A percentile compares a stretch with the other conserved stretches of the same genome.
Conservation (phyloP, 2,113 vertebrate species). For the Seriola aureovittata region DNA sequence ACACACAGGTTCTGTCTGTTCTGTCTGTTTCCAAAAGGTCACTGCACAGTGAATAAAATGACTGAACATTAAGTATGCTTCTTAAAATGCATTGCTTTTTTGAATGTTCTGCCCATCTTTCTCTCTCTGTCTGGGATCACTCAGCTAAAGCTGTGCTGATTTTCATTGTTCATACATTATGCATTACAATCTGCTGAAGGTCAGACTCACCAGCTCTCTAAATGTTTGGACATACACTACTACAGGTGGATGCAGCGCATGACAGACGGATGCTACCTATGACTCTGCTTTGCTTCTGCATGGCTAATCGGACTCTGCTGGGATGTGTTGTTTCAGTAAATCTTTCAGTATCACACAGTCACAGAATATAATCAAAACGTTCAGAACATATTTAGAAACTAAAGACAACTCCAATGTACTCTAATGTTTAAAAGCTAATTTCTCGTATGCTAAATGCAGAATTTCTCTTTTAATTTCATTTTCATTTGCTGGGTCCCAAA, state of each 20-base stretch:
- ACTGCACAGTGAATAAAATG: constrained; percentile 20
- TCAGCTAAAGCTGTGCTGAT: constrained; percentile 20
- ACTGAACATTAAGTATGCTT: constrained; percentile 23
- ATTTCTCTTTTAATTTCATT: not conserved
- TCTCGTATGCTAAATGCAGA: not conserved
- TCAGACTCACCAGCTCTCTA: constrained; percentile 39
- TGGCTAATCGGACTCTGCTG: not conserved
- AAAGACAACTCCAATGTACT: too few relatives aligned
- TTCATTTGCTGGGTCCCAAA: not conserved
- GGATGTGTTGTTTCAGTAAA: not conserved
- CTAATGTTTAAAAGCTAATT: not conserved
- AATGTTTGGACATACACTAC: constrained; percentile 44
- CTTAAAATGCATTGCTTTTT: constrained; percentile 37
- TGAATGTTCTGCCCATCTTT: constrained; percentile 17
- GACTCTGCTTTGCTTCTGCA: constrained; percentile 8
- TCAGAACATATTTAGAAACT: not conserved
- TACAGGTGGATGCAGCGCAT: constrained; percentile 26
- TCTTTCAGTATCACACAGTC: not conserved
- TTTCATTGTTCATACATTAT: constrained; percentile 60
- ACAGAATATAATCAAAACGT: not conserved
- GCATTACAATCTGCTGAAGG: constrained; percentile 60
- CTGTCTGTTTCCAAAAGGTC: constrained; percentile 35
- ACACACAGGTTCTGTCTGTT: not conserved
- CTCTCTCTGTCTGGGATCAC: constrained; percentile 7
- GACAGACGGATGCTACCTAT: constrained; percentile 27